Conservation (phyloP, 2,888 invertebrate species). For the Mesorhabditis spiculigera region DNA sequence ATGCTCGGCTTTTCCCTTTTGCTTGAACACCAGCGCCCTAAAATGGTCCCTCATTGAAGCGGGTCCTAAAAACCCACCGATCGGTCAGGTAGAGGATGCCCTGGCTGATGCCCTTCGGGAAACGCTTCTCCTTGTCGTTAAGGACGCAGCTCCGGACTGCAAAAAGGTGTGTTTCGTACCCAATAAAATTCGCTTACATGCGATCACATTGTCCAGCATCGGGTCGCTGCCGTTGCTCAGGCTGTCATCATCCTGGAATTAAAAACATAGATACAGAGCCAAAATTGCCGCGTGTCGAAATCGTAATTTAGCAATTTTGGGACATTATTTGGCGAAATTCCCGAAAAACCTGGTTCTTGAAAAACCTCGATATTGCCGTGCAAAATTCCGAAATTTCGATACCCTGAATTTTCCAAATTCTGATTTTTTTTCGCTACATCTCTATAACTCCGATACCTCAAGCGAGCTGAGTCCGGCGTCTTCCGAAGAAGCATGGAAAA, state of each 20-base stretch:
- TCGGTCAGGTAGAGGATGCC: conserved; percentile 47
- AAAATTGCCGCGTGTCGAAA: too few species aligned
- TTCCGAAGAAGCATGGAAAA: too few species aligned
- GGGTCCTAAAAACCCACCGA: conserved; percentile 14
- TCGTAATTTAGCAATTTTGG: too few species aligned
- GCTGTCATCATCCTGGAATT: conserved; percentile 16
- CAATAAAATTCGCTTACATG: conserved; percentile 21
- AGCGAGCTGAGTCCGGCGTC: too few species aligned
- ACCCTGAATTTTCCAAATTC: too few species aligned
- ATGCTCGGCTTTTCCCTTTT: conserved; percentile 16
- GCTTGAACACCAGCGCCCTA: conserved; percentile 41
- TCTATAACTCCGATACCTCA: too few species aligned
- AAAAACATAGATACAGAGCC: too few species aligned
- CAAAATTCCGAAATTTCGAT: too few species aligned
- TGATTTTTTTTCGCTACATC: too few species aligned
- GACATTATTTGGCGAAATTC: too few species aligned
- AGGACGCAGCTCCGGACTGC: conserved; percentile 49
- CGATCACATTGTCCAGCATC: conserved; percentile 34
- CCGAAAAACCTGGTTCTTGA: too few species aligned
- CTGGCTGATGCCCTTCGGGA: conserved; percentile 39
- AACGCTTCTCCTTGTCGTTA: conserved; percentile 42
- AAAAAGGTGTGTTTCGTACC: conserved; percentile 13
- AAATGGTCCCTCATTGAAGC: conserved; percentile 10
- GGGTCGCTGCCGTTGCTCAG: conserved; percentile 21
- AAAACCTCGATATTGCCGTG: too few species aligned